Evolutionary conservation across 2,888 invertebrate species (phyloP).

Genomic region (Drosophila suboccidentalis): DNA sequence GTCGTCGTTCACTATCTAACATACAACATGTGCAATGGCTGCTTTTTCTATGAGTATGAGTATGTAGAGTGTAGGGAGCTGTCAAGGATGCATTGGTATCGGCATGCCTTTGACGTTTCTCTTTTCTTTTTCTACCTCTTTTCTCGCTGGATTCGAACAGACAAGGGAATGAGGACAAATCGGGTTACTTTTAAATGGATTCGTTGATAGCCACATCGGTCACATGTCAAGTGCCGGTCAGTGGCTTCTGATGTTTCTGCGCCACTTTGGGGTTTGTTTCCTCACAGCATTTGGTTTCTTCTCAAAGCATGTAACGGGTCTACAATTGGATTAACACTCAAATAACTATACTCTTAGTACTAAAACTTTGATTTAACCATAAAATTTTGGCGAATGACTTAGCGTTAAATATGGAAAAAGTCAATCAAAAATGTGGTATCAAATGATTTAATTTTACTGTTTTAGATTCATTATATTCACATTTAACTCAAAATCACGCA

Average conservation of each 20-base stretch:
- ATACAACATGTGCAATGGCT: conserved; percentile 21
- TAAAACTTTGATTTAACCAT: too few species aligned
- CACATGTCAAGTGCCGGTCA: conserved; percentile 73
- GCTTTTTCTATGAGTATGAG: conserved; percentile 5
- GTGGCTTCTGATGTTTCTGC: conserved; percentile 45
- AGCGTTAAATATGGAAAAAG: too few species aligned
- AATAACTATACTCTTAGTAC: too few species aligned
- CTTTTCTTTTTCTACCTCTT: conserved; percentile 20
- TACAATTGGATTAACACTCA: too few species aligned
- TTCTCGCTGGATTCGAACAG: conserved; percentile 7
- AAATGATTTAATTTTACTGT: too few species aligned
- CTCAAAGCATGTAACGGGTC: not conserved
- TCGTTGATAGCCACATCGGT: conserved; percentile 71
- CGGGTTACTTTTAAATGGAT: conserved; percentile 63
- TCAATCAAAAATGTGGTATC: too few species aligned
- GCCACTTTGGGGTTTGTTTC: conserved; percentile 16
- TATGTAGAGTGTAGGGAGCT: conserved; percentile 2
- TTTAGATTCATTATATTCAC: too few species aligned
- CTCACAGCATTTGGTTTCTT: conserved; percentile 12
- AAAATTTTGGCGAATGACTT: too few species aligned
- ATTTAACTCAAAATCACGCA: too few species aligned
- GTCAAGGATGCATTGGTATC: conserved; percentile 39
- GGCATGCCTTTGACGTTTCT: conserved; percentile 30
- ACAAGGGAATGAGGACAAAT: conserved; percentile 8
- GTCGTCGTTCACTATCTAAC: conserved; percentile 15